Base-by-base conservation (phyloP, 2,113 vertebrate species). In the Prochilodus magdalenae region DNA sequence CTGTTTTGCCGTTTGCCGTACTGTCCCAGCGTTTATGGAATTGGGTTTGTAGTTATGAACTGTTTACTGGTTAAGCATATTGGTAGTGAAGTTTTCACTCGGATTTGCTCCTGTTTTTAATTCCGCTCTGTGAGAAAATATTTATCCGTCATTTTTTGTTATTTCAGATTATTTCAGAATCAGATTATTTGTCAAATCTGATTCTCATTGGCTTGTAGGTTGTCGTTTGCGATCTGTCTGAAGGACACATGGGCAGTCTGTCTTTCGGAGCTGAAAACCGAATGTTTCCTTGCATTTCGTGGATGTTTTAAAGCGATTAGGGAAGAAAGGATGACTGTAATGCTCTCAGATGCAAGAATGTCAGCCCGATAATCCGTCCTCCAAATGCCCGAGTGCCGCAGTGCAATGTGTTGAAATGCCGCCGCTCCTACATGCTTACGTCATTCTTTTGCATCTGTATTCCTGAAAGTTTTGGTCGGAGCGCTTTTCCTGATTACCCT, bases 401-500 rank as follows among this genome's bases (percentile, higher is more conserved):
- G 24, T 66, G 63, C 6, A 4, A 13, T 55, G 51, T 55, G 51
- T 55, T 57, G 10, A 57, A 1, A 22, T 15, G 0, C 24, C 26
- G 3, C 15, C 14, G 1, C 14, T 29, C 5, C 26, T 16, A 16
- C 26, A 20, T 22, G 3, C 66, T 44, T 33, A 67, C 65, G 8
- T n/a, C 57, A 60, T 60, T 26, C 27, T 29, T 11, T n/a, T 59
- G 8, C 33, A 4, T 63, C 51, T 44, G 20, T 67, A 14, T 55
- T 55, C 53, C 29, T 8, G 15, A 81, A 6, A 85, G 70, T 86
- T 79, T 78, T 78, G 71, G 72, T 84, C 67, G 33, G 79, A 81
- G 71, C 60, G 30, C 18, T 88, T 67, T 79, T 90, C 72, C 89
- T 91, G 87, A 89, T 87, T 85, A 30, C 77, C 79, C 84, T 91